Percentiles rank a stretch among this genome's conserved stretches.
phyloP scores from a whole-genome alignment of 2,113 vertebrate genomes.

The Panurus biarmicus region DNA sequence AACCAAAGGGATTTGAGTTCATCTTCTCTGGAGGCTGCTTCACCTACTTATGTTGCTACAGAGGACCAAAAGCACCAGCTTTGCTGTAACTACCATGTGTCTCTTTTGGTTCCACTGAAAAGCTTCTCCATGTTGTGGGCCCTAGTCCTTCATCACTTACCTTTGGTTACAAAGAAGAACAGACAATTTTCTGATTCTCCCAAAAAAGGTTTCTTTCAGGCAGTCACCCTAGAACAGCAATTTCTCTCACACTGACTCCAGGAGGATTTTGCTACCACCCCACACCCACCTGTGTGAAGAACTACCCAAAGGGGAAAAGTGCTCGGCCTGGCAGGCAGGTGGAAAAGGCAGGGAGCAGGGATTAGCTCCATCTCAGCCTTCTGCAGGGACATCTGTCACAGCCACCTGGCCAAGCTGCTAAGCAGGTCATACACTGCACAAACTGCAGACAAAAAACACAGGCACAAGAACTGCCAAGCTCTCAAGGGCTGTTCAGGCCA shows the following conservation, averaged over 20 bases:
- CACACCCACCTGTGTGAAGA: background rate
- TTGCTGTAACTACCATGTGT: accelerated
- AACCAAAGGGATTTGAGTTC: background rate
- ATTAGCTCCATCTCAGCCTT: background rate
- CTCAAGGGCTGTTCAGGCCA: background rate
- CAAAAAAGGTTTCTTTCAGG: background rate
- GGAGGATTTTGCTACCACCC: background rate
- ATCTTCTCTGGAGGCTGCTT: background rate
- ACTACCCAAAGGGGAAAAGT: background rate
- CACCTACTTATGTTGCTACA: background rate
- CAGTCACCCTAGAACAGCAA: background rate
- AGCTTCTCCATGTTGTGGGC: accelerated
- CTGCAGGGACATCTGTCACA: background rate
- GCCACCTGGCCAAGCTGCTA: background rate
- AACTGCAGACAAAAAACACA: background rate
- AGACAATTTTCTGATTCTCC: background rate
- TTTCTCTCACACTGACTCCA: background rate
- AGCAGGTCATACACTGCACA: background rate
- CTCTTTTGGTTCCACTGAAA: background rate
- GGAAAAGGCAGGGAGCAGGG: background rate
- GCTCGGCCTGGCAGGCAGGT: background rate
- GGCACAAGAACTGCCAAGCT: background rate
- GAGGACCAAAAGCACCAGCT: background rate
- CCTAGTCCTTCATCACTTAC: background rate
- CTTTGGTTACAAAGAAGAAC: background rate